Evolutionary conservation across 2,797 vertebrate species (phyloP).

Genomic region (Mycteria americana): DNA sequence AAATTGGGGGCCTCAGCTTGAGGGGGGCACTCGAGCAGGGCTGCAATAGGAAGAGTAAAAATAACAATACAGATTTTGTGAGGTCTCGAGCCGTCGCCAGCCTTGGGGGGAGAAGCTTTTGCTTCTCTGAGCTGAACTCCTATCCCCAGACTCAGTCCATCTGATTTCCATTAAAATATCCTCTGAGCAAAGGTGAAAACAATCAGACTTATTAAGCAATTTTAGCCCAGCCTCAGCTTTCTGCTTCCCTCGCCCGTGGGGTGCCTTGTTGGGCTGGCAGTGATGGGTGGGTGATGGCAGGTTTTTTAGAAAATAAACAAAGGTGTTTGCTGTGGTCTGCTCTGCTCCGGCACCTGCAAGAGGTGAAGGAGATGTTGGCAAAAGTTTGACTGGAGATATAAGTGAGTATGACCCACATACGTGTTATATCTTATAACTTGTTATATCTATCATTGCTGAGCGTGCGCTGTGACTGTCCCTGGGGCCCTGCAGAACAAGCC

Average conservation of each 20-base stretch:
- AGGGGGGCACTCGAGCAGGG: not conserved
- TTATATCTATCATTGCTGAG: not conserved
- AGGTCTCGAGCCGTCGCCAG: not conserved
- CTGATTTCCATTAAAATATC: not conserved
- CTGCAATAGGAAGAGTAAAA: not conserved
- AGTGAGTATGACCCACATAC: not conserved
- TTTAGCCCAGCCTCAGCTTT: not conserved
- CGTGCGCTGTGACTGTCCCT: not conserved
- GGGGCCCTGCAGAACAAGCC: not conserved
- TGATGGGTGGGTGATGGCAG: not conserved
- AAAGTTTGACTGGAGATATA: not conserved
- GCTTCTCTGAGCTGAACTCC: not conserved
- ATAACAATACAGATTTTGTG: not conserved
- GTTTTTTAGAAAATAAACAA: not conserved
- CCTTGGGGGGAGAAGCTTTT: not conserved
- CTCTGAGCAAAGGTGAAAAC: not conserved
- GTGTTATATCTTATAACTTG: too few species aligned
- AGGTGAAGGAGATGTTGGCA: not conserved
- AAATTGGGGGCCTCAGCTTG: not conserved
- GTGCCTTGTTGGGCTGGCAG: not conserved
- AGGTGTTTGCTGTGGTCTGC: not conserved
- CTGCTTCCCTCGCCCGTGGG: accelerated
- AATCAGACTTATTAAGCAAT: not conserved
- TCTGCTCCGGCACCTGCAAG: not conserved
- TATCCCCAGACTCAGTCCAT: not conserved